Conservation (phyloP, 2,113 vertebrate species). For the Ariopsis seemanni region DNA sequence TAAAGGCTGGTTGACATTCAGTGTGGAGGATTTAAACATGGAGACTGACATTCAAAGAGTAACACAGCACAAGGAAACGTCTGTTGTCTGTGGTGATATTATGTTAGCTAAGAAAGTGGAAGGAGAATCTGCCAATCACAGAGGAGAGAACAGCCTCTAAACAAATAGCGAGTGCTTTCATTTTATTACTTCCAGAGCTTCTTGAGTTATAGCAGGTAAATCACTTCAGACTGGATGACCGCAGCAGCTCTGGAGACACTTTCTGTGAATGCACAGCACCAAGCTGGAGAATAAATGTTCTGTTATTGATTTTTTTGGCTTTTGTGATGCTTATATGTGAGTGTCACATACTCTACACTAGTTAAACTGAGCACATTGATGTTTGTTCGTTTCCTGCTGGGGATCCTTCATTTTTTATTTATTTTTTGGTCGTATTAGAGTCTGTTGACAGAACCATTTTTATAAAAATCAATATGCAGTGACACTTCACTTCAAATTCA, state of each 20-base stretch:
- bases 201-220: not conserved
- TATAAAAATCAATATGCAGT: not conserved
- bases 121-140: not conserved
- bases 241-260: not conserved
- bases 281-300: not conserved
- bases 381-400: conserved; percentile 1
- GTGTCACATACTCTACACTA: not conserved
- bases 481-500: not conserved
- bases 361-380: conserved; percentile 11
- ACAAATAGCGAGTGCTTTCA: conserved; percentile 11
- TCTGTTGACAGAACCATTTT: conserved; percentile 3
- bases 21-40: conserved; percentile 28
- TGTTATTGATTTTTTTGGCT: not conserved
- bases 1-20: conserved; percentile 31
- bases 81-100: conserved; percentile 12
- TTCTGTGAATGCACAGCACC: not conserved
- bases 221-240: not conserved
- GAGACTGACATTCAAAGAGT: conserved; percentile 46
- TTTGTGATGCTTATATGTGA: not conserved
- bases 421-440: not conserved
- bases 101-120: conserved; percentile 8
- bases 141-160: not conserved
- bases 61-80: not conserved
- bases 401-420: not conserved
- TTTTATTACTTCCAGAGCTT: not conserved